Conservation (phyloP, 2,797 vertebrate species). For the Sitta carolinensis region DNA sequence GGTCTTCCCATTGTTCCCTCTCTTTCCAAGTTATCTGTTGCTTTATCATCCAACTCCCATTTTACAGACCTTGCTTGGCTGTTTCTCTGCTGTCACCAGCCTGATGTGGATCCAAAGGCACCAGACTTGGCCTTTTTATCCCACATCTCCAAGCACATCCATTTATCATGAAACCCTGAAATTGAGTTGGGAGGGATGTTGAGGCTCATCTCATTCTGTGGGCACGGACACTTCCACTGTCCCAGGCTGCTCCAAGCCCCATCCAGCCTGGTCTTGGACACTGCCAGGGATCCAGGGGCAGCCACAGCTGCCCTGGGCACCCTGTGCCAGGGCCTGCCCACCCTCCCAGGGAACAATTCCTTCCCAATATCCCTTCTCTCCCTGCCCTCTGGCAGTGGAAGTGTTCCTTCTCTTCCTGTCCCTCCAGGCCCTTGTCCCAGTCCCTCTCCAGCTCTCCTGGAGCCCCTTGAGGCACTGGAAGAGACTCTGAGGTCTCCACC, state of each 20-base stretch:
- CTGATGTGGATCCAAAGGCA: not conserved
- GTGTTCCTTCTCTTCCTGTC: not conserved
- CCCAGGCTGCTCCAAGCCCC: not conserved
- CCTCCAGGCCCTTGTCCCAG: fast-evolving
- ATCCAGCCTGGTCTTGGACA: fast-evolving
- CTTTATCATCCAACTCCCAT: not conserved
- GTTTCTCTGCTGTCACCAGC: not conserved
- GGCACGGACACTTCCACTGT: fast-evolving
- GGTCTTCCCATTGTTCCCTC: not conserved
- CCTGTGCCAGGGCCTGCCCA: not conserved
- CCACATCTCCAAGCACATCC: not conserved
- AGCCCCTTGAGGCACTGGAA: not conserved
- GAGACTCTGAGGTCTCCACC: not conserved
- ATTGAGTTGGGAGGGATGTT: not conserved
- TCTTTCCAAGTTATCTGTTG: not conserved
- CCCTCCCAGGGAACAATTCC: fast-evolving
- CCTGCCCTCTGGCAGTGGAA: not conserved
- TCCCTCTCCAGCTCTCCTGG: not conserved
- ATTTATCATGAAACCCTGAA: not conserved
- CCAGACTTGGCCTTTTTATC: not conserved
- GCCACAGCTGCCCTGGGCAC: not conserved
- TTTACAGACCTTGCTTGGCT: not conserved
- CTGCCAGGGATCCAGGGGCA: not conserved
- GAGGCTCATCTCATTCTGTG: fast-evolving
- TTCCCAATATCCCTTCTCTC: fast-evolving